phyloP scores from a whole-genome alignment of 2,113 vertebrate species.

The Phyllostomus discolor region DNA sequence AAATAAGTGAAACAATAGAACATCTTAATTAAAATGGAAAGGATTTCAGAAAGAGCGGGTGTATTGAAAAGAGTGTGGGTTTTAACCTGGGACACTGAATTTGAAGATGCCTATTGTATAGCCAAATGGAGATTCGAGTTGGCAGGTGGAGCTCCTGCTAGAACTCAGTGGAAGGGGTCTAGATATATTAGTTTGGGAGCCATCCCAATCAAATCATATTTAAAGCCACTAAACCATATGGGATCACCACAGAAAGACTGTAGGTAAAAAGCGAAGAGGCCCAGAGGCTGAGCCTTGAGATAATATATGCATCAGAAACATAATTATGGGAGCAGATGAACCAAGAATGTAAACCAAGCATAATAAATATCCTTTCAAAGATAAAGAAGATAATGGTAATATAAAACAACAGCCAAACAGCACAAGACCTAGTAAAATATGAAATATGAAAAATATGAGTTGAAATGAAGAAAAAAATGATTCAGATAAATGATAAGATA shows the following conservation, averaged over 20 bases:
- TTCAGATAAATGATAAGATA: background rate
- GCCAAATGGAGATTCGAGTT: too few species aligned
- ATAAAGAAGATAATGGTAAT: background rate
- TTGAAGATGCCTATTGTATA: background rate
- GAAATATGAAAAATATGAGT: background rate
- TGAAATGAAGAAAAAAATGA: background rate
- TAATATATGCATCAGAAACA: background rate
- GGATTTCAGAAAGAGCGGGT: background rate
- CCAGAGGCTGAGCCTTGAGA: background rate
- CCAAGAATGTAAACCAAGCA: background rate
- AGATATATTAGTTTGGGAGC: background rate
- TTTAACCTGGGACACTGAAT: background rate
- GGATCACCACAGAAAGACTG: background rate
- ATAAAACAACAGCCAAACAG: background rate
- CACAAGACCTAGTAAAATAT: background rate
- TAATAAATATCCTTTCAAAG: background rate
- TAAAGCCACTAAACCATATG: background rate
- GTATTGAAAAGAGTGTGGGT: background rate
- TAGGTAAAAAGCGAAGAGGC: background rate
- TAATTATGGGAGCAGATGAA: background rate
- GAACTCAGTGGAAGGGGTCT: background rate
- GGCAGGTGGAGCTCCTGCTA: background rate
- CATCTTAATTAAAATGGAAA: background rate
- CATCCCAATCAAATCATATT: background rate
- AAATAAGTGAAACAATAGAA: background rate